Evolutionary conservation across 2,113 vertebrate species (phyloP).

Genomic region (Toxotes chatareus): DNA sequence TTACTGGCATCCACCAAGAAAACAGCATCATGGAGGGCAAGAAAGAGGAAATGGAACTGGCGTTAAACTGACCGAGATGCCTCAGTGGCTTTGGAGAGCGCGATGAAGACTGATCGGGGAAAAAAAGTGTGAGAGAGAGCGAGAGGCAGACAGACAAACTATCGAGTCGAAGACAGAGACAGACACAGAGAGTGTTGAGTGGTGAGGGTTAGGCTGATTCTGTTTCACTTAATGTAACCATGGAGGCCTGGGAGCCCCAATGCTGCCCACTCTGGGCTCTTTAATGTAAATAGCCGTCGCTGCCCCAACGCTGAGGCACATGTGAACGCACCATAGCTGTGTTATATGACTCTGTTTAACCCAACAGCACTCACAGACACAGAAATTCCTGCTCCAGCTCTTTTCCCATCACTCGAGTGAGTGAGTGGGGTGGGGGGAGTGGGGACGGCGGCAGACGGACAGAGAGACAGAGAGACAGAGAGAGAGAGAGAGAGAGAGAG

Average conservation of each 20-base stretch:
- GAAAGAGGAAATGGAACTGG: constrained; percentile 8
- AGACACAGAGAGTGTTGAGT: constrained; percentile 66
- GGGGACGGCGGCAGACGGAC: constrained; percentile 3
- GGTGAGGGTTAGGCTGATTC: constrained; percentile 70
- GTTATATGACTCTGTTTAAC: constrained; percentile 84
- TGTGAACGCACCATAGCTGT: constrained; percentile 70
- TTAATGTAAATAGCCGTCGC: constrained; percentile 82
- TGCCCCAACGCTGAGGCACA: constrained; percentile 70
- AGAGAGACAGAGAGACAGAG: constrained; percentile 22
- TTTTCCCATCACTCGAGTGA: constrained; percentile 73
- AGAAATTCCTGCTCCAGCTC: constrained; percentile 71
- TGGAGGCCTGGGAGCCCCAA: constrained; percentile 74
- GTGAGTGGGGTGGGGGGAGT: neutral
- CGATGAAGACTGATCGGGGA: constrained; percentile 23
- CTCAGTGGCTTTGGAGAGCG: constrained; percentile 13
- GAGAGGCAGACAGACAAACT: constrained; percentile 44
- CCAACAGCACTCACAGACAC: constrained; percentile 80
- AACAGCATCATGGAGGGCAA: neutral
- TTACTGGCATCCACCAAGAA: constrained; percentile 18
- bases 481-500: constrained; percentile 28
- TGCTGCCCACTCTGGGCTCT: constrained; percentile 71
- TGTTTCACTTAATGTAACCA: constrained; percentile 82
- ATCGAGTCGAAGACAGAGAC: constrained; percentile 58
- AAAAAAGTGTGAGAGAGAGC: constrained; percentile 32
- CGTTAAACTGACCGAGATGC: constrained; percentile 28